phyloP scores from a whole-genome alignment of 2,113 vertebrate species.

The Camelus dromedarius region DNA sequence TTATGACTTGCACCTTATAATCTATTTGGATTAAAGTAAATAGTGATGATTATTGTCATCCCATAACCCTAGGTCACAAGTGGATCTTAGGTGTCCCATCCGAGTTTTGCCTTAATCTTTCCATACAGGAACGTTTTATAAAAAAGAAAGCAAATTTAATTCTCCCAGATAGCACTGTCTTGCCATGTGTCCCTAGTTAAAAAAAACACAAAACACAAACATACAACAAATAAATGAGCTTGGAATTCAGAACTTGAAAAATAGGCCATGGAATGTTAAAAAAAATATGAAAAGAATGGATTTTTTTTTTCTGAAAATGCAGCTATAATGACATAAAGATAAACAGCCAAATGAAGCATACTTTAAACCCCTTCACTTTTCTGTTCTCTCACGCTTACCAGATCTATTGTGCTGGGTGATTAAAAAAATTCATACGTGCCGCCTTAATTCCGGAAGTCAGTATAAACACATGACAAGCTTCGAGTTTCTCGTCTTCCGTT shows the following conservation, averaged over 20 bases:
- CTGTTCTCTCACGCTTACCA: neutral
- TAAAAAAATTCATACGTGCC: neutral
- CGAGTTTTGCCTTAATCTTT: neutral
- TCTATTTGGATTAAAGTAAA: neutral
- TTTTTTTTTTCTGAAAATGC: neutral
- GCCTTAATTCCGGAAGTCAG: neutral
- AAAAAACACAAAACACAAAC: neutral
- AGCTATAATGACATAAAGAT: constrained; percentile 35
- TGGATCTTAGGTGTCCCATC: neutral
- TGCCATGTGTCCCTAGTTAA: neutral
- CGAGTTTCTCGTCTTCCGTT: neutral
- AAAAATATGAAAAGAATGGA: constrained; percentile 2
- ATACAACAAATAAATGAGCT: neutral
- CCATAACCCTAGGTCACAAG: neutral
- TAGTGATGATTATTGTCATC: neutral
- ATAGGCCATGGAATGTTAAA: neutral
- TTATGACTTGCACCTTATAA: neutral
- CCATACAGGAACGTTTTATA: neutral
- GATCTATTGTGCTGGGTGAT: constrained; percentile 44
- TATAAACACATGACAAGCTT: neutral
- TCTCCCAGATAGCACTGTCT: neutral
- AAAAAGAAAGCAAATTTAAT: neutral
- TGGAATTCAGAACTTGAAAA: neutral
- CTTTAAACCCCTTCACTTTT: constrained; percentile 51
- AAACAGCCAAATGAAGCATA: constrained; percentile 31